phyloP scores from a whole-genome alignment of 1,140 invertebrate genomes.

The Protaetia brevitarsis region DNA sequence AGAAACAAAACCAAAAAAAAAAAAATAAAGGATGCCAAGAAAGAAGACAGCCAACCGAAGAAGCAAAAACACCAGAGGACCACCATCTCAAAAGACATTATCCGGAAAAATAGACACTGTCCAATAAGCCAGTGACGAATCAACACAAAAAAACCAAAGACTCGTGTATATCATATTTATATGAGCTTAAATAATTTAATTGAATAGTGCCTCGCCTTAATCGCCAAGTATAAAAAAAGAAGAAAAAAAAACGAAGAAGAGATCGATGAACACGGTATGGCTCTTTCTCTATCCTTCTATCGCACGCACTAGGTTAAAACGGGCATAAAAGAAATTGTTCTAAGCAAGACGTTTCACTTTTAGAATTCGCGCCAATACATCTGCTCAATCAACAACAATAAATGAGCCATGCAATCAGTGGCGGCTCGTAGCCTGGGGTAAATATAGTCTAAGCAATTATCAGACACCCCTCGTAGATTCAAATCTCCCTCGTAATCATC shows the following conservation, averaged over 20 bases:
- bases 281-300: background rate
- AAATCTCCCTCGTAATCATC: no score
- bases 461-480: no score
- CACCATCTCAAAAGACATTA: background rate
- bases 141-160: background rate
- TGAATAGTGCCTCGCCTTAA: constrained; percentile 44
- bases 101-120: background rate
- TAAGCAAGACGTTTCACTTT: no score
- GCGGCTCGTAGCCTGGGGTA: no score
- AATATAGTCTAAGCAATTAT: no score
- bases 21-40: background rate
- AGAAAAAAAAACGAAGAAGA: constrained; percentile 16
- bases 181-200: constrained; percentile 42
- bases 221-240: constrained; percentile 31
- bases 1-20: background rate
- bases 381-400: no score
- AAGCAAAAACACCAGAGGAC: background rate
- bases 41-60: background rate
- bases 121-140: background rate
- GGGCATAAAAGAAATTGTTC: background rate
- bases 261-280: background rate
- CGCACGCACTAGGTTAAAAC: background rate
- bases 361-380: no score
- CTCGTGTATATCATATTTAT: constrained; percentile 33
- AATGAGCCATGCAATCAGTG: no score